Percentiles rank a stretch among this genome's conserved stretches.
phyloP scores from a whole-genome alignment of 2,113 vertebrate species.

The Gallinago jamesoni region DNA sequence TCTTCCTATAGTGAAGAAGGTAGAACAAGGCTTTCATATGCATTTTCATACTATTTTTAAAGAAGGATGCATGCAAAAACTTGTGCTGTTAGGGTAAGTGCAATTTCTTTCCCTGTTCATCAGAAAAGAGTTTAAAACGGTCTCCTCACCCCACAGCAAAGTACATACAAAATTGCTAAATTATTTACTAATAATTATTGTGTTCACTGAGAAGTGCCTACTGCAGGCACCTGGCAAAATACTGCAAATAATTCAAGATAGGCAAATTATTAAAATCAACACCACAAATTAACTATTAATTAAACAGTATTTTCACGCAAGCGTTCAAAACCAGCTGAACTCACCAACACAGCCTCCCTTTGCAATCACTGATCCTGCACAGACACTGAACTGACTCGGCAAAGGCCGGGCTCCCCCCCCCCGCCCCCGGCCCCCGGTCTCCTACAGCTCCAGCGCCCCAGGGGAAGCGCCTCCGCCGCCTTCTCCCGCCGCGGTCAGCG shows the following conservation, averaged over 20 bases:
- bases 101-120: neutral
- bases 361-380: neutral
- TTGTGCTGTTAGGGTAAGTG: neutral
- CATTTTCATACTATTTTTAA: neutral
- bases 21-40: neutral
- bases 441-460: neutral
- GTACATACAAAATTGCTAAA: neutral
- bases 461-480: neutral
- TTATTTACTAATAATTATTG: slow-evolving; percentile 30
- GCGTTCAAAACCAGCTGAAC: neutral
- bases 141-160: neutral
- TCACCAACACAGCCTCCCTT: neutral
- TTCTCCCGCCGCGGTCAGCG: neutral
- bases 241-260: neutral
- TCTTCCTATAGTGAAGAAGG: neutral
- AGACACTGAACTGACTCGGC: fast-evolving
- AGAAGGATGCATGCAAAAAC: neutral
- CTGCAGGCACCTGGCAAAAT: slow-evolving; percentile 17
- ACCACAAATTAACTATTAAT: neutral
- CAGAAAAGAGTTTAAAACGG: neutral
- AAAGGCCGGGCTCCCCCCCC: neutral
- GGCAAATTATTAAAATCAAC: slow-evolving; percentile 32
- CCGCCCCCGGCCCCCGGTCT: neutral
- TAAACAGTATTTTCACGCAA: neutral
- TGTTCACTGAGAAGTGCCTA: neutral